A percentile compares a stretch with the other conserved stretches of the same genome.
These are phyloP conservation scores for Notothenia rossii DNA, from an alignment of 2,113 vertebrate species.

Conservation along the genomic window DNA sequence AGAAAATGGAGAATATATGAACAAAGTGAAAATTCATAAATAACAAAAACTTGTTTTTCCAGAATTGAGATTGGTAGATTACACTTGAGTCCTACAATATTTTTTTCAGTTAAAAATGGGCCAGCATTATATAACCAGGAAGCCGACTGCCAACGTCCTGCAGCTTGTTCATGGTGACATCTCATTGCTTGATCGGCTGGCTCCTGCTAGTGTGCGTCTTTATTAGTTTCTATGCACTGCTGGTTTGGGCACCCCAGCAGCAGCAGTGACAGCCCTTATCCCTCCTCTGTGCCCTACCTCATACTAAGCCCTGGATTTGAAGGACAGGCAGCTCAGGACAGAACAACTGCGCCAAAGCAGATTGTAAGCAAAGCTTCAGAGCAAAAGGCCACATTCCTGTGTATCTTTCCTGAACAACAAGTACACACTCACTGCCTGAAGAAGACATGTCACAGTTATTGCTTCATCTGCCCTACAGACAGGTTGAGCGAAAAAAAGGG, in stretches of 20 bases:
- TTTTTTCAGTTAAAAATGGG: constrained; percentile 65
- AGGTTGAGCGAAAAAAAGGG: constrained; percentile 24
- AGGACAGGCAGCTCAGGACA: constrained; percentile 66
- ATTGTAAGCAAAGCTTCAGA: constrained; percentile 50
- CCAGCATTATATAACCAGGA: constrained; percentile 79
- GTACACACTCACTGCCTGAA: constrained; percentile 25
- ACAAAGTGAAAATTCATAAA: constrained; percentile 14
- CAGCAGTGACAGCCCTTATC: constrained; percentile 64
- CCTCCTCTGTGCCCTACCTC: constrained; percentile 73
- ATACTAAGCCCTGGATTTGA: constrained; percentile 69
- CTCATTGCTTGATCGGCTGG: constrained; percentile 75
- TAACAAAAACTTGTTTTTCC: constrained; percentile 47
- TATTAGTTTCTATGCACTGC: constrained; percentile 76
- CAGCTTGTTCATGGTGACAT: constrained; percentile 83
- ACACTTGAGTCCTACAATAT: constrained; percentile 56
- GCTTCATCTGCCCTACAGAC: constrained; percentile 31
- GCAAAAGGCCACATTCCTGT: constrained; percentile 37
- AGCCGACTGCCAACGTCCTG: constrained; percentile 81
- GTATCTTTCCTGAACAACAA: constrained; percentile 50
- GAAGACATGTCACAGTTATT: constrained; percentile 35
- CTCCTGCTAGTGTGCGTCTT: constrained; percentile 79
- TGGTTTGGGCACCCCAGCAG: constrained; percentile 62
- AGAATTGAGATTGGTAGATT: constrained; percentile 40
- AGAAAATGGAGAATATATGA: neutral
- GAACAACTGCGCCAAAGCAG: constrained; percentile 55